These are phyloP conservation scores for Hapalemur alaotrensis DNA, from an alignment of 2,797 vertebrate genomes.

Conservation along the genomic window DNA sequence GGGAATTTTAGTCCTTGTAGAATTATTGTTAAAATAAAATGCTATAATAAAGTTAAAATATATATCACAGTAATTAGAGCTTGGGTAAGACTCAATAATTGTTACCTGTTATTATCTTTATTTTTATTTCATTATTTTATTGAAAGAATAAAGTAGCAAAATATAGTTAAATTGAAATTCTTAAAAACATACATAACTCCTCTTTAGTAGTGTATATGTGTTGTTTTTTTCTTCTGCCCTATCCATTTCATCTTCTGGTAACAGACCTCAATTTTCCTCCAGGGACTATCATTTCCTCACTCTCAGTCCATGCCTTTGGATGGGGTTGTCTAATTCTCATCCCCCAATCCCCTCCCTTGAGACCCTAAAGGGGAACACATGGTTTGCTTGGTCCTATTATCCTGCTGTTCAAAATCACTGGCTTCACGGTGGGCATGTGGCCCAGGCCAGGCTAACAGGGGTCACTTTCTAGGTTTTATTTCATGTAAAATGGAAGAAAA, in stretches of 20 bases:
- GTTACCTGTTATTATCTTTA: background rate
- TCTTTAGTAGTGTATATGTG: background rate
- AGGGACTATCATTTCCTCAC: background rate
- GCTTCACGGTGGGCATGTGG: background rate
- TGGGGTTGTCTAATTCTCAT: background rate
- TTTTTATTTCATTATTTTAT: background rate
- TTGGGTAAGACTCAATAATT: background rate
- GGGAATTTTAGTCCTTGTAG: background rate
- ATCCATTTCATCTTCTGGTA: background rate
- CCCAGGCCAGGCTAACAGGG: background rate
- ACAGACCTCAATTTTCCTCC: background rate
- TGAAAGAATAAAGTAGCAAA: background rate
- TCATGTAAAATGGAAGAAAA: background rate
- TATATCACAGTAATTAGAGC: background rate
- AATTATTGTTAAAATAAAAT: background rate
- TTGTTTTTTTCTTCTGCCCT: background rate
- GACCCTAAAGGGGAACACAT: background rate
- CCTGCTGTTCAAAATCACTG: background rate
- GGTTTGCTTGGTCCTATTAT: background rate
- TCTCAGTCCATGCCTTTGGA: background rate
- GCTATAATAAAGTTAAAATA: background rate
- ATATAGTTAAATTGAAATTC: background rate
- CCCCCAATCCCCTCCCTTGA: accelerated
- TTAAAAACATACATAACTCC: background rate
- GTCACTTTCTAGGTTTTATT: background rate